These are phyloP conservation scores for Nannoperca australis DNA, from an alignment of 2,797 vertebrate genomes.

Conservation along the genomic window DNA sequence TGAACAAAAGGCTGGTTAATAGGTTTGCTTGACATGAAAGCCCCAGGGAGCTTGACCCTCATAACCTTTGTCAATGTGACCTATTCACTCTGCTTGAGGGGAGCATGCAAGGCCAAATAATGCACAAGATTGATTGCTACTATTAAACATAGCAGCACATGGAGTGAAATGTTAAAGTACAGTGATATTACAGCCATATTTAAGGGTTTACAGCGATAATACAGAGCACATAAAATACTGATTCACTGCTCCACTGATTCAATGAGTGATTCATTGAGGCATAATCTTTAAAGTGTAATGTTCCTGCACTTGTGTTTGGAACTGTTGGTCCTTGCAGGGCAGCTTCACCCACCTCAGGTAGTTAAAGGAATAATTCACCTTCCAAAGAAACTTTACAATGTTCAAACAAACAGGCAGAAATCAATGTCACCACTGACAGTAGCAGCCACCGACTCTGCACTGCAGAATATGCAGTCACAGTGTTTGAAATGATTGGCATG, in stretches of 20 bases:
- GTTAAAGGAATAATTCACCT: slow-evolving; percentile 22
- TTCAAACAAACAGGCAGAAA: slow-evolving; percentile 13
- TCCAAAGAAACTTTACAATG: background rate
- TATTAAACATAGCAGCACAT: slow-evolving; percentile 26
- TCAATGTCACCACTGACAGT: background rate
- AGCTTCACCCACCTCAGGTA: slow-evolving; percentile 9
- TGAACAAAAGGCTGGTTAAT: slow-evolving; percentile 40
- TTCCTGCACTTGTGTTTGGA: slow-evolving; percentile 24
- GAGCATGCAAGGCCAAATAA: slow-evolving; percentile 30
- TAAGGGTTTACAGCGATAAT: slow-evolving; percentile 28
- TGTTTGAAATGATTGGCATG: background rate
- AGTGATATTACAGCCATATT: slow-evolving; percentile 37
- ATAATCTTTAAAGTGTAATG: slow-evolving; percentile 49
- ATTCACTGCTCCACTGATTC: slow-evolving; percentile 17
- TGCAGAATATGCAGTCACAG: background rate
- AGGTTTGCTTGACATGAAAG: slow-evolving; percentile 37
- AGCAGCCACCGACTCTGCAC: background rate
- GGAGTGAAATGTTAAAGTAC: slow-evolving; percentile 36
- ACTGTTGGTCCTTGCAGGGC: slow-evolving; percentile 24
- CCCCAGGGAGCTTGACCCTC: slow-evolving; percentile 44
- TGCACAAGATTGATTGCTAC: slow-evolving; percentile 26
- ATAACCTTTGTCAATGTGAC: slow-evolving; percentile 33
- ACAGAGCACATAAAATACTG: slow-evolving; percentile 25
- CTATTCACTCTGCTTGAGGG: slow-evolving; percentile 47
- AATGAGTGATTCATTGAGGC: slow-evolving; percentile 47